A percentile compares a stretch with the other conserved stretches of the same genome.
phyloP scores from a whole-genome alignment of 2,888 invertebrate species.

The Cheilosia urbana region DNA sequence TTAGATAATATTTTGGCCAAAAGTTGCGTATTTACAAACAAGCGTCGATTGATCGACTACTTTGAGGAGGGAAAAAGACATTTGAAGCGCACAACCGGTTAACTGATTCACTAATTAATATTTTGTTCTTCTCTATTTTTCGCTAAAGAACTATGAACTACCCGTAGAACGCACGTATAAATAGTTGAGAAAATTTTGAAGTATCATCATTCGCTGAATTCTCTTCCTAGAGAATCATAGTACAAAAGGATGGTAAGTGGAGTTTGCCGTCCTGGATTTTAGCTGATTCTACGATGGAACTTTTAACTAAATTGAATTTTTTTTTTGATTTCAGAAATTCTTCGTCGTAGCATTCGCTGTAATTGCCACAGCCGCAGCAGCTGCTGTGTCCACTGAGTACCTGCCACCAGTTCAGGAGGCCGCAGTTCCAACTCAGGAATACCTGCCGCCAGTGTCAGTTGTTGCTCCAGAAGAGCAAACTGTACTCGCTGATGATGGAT shows the following conservation, averaged over 20 bases:
- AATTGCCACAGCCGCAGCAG: slow-evolving; percentile 80
- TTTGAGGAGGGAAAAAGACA: slow-evolving; percentile 47
- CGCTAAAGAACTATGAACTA: slow-evolving; percentile 7
- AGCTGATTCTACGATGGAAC: too few relatives aligned
- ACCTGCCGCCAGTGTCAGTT: slow-evolving; percentile 69
- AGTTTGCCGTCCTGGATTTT: not conserved
- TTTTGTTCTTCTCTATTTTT: not conserved
- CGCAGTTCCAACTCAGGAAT: slow-evolving; percentile 70
- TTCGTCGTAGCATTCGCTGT: slow-evolving; percentile 80
- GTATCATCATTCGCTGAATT: slow-evolving; percentile 64
- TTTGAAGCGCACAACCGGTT: slow-evolving; percentile 52
- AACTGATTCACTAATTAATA: slow-evolving; percentile 39
- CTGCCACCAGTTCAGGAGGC: slow-evolving; percentile 74
- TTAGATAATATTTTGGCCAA: slow-evolving; percentile 18
- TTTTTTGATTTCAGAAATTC: slow-evolving; percentile 79
- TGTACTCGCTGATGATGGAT: slow-evolving; percentile 80
- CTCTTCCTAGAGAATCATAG: slow-evolving; percentile 56
- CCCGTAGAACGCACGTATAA: slow-evolving; percentile 45
- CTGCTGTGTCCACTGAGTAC: slow-evolving; percentile 72
- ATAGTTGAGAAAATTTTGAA: slow-evolving; percentile 50
- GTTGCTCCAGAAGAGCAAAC: slow-evolving; percentile 49
- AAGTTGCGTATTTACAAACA: slow-evolving; percentile 23
- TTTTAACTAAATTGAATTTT: not conserved
- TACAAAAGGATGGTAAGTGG: slow-evolving; percentile 64
- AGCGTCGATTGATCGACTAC: slow-evolving; percentile 23